These are phyloP conservation scores for Acanthosepion lycidas DNA, from an alignment of 2,888 invertebrate species.

Conservation along the genomic window DNA sequence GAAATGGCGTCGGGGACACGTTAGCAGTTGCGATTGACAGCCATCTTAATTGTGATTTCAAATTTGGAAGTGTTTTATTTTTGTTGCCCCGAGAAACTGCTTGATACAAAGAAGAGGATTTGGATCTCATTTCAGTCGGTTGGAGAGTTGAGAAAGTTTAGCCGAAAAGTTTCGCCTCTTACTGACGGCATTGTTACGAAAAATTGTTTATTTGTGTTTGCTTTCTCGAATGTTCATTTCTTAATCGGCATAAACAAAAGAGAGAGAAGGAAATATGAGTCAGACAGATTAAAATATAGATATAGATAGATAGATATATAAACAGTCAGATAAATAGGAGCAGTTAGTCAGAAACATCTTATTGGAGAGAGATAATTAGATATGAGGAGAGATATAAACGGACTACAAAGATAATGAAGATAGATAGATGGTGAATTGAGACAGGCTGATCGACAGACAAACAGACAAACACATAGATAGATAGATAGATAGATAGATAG, in stretches of 20 bases:
- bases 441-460: no score
- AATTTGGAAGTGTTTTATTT: constrained; percentile 17
- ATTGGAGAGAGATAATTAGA: no score
- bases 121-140: neutral
- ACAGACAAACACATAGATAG: no score
- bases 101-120: neutral
- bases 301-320: neutral
- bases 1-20: neutral
- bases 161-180: neutral
- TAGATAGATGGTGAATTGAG: no score
- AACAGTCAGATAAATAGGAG: neutral
- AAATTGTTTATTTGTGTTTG: neutral
- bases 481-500: no score
- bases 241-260: neutral
- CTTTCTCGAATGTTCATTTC: neutral
- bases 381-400: no score
- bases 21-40: neutral
- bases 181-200: neutral
- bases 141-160: neutral
- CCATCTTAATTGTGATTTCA: constrained; percentile 14
- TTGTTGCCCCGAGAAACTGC: neutral
- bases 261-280: neutral
- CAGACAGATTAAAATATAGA: neutral
- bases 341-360: no score
- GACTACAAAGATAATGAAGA: no score